Conservation (phyloP, 2,113 vertebrate species). For the Tragelaphus imberbis region DNA sequence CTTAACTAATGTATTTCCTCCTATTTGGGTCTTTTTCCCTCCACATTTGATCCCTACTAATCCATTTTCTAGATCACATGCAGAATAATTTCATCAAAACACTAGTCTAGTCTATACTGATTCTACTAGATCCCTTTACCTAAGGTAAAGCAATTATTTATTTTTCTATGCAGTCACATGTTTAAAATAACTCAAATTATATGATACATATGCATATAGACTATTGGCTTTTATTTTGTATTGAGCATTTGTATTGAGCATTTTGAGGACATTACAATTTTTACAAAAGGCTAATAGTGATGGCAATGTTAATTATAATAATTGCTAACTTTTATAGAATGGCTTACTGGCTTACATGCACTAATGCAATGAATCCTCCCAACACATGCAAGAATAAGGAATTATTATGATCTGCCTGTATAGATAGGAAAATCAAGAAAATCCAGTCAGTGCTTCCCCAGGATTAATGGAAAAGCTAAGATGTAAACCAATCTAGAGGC, state of each 20-base stretch:
- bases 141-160: background rate
- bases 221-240: background rate
- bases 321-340: background rate
- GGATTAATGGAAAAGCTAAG: background rate
- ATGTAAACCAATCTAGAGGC: background rate
- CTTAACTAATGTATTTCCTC: background rate
- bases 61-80: background rate
- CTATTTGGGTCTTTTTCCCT: background rate
- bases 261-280: background rate
- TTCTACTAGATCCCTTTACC: background rate
- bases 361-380: background rate
- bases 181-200: background rate
- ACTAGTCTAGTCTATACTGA: background rate
- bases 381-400: background rate
- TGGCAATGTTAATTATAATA: background rate
- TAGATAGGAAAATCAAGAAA: background rate
- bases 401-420: accelerated
- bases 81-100: background rate
- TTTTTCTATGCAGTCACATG: background rate
- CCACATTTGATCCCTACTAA: background rate
- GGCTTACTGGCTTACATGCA: background rate
- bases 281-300: background rate
- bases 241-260: background rate
- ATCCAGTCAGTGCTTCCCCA: background rate
- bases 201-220: background rate